Conservation (phyloP, 2,113 vertebrate genomes). For the Raphicerus campestris region DNA sequence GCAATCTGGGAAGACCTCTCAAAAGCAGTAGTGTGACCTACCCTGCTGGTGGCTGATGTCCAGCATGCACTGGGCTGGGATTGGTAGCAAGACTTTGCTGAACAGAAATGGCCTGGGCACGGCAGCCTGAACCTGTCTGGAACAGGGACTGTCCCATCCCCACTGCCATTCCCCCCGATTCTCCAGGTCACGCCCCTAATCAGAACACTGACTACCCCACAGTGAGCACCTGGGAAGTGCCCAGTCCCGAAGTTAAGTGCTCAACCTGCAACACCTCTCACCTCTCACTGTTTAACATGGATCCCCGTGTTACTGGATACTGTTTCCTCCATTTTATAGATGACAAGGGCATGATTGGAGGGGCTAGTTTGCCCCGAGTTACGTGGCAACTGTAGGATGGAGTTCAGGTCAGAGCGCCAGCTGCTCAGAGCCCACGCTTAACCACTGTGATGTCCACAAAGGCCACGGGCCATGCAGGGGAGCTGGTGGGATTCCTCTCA, state of each 20-base stretch:
- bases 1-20: neutral
- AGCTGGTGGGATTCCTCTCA: neutral
- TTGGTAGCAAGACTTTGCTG: neutral
- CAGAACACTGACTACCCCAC: neutral
- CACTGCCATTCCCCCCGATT: neutral
- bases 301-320: accelerated
- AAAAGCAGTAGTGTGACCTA: neutral
- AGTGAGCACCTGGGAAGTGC: neutral
- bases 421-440: neutral
- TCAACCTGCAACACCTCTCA: neutral
- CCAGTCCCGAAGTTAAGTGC: neutral
- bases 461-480: neutral
- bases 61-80: neutral
- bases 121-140: neutral
- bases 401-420: neutral
- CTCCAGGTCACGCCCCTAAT: too few relatives aligned
- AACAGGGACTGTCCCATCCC: neutral
- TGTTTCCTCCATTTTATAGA: neutral
- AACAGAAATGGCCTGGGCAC: neutral
- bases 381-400: accelerated
- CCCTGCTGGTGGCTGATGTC: neutral
- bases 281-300: neutral
- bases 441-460: accelerated
- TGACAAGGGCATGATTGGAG: neutral
- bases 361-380: accelerated